These are phyloP conservation scores for Cerceris rybyensis DNA, from an alignment of 2,888 invertebrate species.

Conservation along the genomic window DNA sequence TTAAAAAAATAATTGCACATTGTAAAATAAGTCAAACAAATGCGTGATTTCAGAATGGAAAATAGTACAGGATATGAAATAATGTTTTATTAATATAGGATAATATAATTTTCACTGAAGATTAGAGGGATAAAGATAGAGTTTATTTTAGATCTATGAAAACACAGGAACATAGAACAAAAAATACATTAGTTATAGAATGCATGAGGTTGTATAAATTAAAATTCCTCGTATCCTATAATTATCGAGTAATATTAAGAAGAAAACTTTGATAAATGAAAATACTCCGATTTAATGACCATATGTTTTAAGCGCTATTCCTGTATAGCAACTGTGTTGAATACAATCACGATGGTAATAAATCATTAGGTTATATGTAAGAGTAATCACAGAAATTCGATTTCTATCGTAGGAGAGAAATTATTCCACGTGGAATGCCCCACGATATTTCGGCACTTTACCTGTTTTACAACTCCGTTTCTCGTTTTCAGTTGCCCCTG, in stretches of 20 bases:
- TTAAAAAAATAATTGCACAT: slow-evolving; percentile 80
- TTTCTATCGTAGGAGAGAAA: neutral
- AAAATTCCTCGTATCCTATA: neutral
- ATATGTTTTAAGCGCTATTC: slow-evolving; percentile 55
- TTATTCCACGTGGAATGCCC: neutral
- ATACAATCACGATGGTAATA: slow-evolving; percentile 23
- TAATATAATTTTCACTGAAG: slow-evolving; percentile 47
- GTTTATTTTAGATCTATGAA: neutral
- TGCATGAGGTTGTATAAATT: neutral
- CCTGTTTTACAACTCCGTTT: slow-evolving; percentile 86
- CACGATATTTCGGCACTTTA: slow-evolving; percentile 74
- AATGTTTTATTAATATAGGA: neutral
- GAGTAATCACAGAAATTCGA: slow-evolving; percentile 23
- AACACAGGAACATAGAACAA: neutral
- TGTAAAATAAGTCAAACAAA: neutral
- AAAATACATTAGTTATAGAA: slow-evolving; percentile 4
- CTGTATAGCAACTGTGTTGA: slow-evolving; percentile 27
- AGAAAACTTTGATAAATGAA: slow-evolving; percentile 11
- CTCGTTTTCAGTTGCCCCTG: slow-evolving; percentile 81
- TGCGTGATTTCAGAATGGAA: neutral
- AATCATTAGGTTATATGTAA: slow-evolving; percentile 46
- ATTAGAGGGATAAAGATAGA: slow-evolving; percentile 22
- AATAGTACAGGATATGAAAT: neutral
- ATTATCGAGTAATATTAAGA: neutral
- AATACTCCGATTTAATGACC: slow-evolving; percentile 43